Conservation (phyloP, 1,140 invertebrate species). For the Zophobas atratus region DNA sequence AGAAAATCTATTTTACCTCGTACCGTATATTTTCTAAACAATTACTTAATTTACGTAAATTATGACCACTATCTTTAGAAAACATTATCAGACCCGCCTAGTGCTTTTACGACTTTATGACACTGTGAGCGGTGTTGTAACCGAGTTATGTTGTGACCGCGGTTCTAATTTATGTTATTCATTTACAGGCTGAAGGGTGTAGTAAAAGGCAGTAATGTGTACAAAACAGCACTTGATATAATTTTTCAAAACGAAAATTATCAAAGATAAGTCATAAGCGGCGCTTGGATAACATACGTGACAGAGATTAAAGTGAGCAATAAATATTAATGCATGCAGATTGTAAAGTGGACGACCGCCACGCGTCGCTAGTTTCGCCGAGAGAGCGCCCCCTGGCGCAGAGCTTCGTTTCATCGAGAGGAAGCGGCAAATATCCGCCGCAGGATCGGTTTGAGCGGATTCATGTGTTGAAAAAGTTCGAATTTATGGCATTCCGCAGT, state of each 20-base stretch:
- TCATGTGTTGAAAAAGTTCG: background rate
- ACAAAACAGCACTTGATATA: constrained; percentile 38
- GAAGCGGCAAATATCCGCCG: background rate
- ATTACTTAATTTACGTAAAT: too few relatives aligned
- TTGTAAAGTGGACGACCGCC: constrained; percentile 9
- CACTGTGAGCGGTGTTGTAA: constrained; percentile 7
- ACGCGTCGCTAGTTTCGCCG: constrained; percentile 3
- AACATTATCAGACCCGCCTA: background rate
- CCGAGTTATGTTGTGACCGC: background rate
- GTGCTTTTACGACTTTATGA: background rate
- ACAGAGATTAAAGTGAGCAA: constrained; percentile 50
- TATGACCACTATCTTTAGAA: too few relatives aligned
- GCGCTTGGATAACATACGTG: constrained; percentile 46
- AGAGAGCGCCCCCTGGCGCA: background rate
- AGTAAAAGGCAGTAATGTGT: constrained; percentile 20
- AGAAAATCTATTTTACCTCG: too few relatives aligned
- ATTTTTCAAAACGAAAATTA: constrained; percentile 45
- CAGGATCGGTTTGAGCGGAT: background rate
- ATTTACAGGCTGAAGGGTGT: constrained; percentile 13
- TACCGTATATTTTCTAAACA: too few relatives aligned
- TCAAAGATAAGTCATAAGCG: constrained; percentile 41
- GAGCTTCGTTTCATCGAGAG: background rate
- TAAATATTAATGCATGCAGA: constrained; percentile 53
- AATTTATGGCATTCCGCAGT: background rate
- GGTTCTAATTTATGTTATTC: constrained; percentile 24